Conservation (phyloP, 2,888 invertebrate species). For the Cyclophora punctaria region DNA sequence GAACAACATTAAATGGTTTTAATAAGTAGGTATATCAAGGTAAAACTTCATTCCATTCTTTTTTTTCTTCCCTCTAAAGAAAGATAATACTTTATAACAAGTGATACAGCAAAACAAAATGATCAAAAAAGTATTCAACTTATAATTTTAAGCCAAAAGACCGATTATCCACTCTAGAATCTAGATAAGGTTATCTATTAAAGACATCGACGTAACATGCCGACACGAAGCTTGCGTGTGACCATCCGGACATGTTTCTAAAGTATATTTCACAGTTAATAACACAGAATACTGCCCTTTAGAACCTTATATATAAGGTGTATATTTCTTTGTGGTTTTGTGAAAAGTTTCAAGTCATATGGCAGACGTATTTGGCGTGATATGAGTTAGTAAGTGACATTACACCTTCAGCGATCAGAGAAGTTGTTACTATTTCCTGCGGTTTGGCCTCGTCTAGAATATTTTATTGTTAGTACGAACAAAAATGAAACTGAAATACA, state of each 20-base stretch:
- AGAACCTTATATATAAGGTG: conserved; percentile 6
- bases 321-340: conserved; percentile 1
- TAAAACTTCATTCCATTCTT: no score
- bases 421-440: conserved; percentile 38
- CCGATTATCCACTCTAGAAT: not conserved
- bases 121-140: no score
- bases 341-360: conserved; percentile 16
- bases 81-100: no score
- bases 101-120: no score
- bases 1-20: no score
- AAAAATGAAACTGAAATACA: no score
- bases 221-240: conserved; percentile 42
- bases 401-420: conserved; percentile 45
- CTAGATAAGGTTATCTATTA: conserved; percentile 42
- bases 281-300: conserved; percentile 5
- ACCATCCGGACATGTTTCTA: conserved; percentile 42
- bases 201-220: conserved; percentile 53
- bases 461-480: no score
- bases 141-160: no score
- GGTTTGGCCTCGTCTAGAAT: conserved; percentile 7
- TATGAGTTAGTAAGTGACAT: conserved; percentile 41
- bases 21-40: no score
- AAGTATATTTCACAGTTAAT: conserved; percentile 36
- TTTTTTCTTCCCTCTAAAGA: no score
- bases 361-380: conserved; percentile 46